Evolutionary conservation across 2,888 invertebrate genomes (phyloP), one percentile per base, ranked within the genome.

Genomic region (Drosophila mimica): DNA sequence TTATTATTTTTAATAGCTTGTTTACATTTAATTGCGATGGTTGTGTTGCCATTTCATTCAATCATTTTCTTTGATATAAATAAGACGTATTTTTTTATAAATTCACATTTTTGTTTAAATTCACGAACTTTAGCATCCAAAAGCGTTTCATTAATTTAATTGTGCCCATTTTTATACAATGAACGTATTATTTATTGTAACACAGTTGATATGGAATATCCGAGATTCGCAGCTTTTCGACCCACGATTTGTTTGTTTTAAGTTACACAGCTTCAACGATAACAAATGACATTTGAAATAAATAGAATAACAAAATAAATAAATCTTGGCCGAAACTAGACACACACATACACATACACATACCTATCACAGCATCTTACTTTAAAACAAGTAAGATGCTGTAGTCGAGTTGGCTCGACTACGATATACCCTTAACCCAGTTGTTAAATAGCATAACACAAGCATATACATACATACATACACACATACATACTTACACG

Each of bases 1-100:
- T 57, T 76, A 71, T 59, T 68, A 64, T 62, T 75, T 75, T 82
- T 72, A 79, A 88, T 82, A 60, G 75, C 79, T 85, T 85, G 85
- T 82, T 89, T 89, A 85, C 82, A 84, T 71, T 85, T 85, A 89
- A 85, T 85, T 88, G 70, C 70, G 75, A 70, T 69, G 74, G 71
- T 77, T 88, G 70, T 89, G 68, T 74, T 75, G 75, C 79, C 73
- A 76, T 84, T 89, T 62, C 43, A 64, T 76, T 81, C 88, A 89
- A 74, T 75, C 67, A 79, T 76, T 68, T 76, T 76, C 70, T 38
- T 66, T 61, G 65, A 34, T 25, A 33, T 8, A 46, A 46, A 46
- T 15, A 17, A 36, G 30, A 56, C 0, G 13, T 36, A 25, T 25
- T 28, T 36, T 25, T 25, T 31, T 13, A 33, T 70, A 13, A 53